Evolutionary conservation across 2,797 vertebrate genomes (phyloP), one percentile per base, ranked within the genome.

Genomic region (Catostomus latipinnis): DNA sequence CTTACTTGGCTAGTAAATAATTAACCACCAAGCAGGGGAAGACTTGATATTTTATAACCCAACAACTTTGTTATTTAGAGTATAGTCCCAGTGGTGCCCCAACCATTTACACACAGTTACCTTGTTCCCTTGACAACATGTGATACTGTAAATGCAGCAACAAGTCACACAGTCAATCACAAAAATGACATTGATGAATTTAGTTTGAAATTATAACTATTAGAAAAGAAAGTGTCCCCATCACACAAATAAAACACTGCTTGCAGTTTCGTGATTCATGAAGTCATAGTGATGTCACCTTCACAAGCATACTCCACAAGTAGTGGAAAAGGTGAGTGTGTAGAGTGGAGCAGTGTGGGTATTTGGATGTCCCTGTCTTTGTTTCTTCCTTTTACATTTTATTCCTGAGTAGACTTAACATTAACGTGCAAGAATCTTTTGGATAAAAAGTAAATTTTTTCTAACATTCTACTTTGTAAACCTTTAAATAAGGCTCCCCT

Each of bases 311-410:
- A 88, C 89, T 90, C 87, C 83, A 91, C 91, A 91, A 87, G 85
- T 92, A 89, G 84, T 91, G 90, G 87, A 90, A 91, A 90, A 88
- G 87, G 86, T 91, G 91, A 87, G 84, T 91, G 85, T 90, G 76
- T 87, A 81, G 85, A 89, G 87, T 86, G 86, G 82, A 89, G 89
- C 90, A 90, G 86, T 85, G 87, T 88, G 85, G 88, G 82, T 89
- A 87, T 89, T 90, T 81, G 88, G 86, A 89, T 81, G 73, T 87
- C 90, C 86, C 88, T 74, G 82, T 79, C 34, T 89, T 83, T 89
- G 83, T 88, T 78, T 76, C 73, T 80, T 80, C 34, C 34, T 2
- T 34, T 34, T 34, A 2, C 4, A 2, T 34, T 34, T 34, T 34
- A 34, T 4, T 34, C 34, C 34, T 34, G 34, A 34, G 2, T 34